Percentiles rank a stretch among this genome's conserved stretches.
phyloP scores from a whole-genome alignment of 2,797 vertebrate species.

The Siniperca scherzeri region DNA sequence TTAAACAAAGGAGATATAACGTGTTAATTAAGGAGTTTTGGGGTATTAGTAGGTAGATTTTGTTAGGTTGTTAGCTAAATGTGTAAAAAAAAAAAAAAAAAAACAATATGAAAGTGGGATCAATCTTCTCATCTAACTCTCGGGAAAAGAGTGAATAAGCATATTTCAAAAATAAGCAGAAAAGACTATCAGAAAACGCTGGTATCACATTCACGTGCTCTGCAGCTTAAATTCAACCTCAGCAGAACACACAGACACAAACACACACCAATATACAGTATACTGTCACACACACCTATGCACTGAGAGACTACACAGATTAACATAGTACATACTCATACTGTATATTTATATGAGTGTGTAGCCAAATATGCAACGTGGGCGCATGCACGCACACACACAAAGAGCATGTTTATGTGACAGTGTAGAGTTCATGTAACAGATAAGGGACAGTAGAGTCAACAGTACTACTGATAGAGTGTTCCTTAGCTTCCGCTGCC shows the following conservation, averaged over 20 bases:
- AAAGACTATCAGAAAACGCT: too few species aligned
- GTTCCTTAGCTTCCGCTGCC: constrained; percentile 86
- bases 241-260: constrained; percentile 25
- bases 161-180: neutral
- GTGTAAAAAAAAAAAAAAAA: too few species aligned
- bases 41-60: neutral
- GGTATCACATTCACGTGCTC: neutral
- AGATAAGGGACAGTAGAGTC: constrained; percentile 85
- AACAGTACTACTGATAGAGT: constrained; percentile 87
- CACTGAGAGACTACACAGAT: neutral
- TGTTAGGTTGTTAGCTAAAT: neutral
- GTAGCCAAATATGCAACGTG: constrained; percentile 25
- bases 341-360: constrained; percentile 30
- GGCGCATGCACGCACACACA: neutral
- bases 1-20: neutral
- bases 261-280: neutral
- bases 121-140: neutral
- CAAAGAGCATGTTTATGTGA: constrained; percentile 79
- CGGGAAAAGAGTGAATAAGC: neutral
- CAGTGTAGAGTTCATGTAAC: constrained; percentile 84
- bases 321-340: neutral
- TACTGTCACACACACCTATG: neutral
- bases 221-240: constrained; percentile 27
- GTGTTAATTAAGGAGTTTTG: neutral
- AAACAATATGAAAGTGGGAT: neutral